Percentiles rank a stretch among this genome's conserved stretches.
Evolutionary conservation across 2,113 vertebrate genomes (phyloP).

Genomic region (Podocnemis expansa): DNA sequence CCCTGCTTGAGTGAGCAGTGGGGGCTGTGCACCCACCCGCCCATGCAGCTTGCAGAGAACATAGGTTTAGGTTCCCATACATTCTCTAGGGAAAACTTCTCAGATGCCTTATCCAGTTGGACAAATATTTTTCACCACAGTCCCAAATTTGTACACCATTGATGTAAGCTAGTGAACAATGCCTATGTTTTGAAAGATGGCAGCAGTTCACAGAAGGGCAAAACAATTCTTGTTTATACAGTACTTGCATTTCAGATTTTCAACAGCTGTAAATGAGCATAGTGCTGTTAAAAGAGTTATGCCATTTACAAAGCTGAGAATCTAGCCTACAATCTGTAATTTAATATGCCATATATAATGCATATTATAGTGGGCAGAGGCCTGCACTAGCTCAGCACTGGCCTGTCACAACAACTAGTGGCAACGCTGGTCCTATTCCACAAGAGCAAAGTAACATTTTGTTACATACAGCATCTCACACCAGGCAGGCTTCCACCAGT

Average conservation of each 20-base stretch:
- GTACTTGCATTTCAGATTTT: background rate
- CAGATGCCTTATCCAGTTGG: background rate
- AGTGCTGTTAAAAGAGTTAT: background rate
- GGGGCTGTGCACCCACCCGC: too few relatives aligned
- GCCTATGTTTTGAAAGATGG: background rate
- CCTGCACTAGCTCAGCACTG: background rate
- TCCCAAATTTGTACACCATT: background rate
- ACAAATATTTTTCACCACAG: background rate
- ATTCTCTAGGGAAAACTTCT: conserved; percentile 12
- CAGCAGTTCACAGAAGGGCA: background rate
- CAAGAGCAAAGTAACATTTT: background rate
- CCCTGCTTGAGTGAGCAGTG: too few relatives aligned
- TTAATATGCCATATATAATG: background rate
- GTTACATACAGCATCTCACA: background rate
- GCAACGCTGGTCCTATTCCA: background rate
- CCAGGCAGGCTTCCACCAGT: background rate
- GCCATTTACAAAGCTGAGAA: background rate
- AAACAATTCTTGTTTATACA: background rate
- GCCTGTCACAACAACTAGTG: background rate
- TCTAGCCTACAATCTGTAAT: background rate
- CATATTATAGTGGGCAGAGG: background rate
- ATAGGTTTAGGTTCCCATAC: background rate
- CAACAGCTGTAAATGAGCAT: background rate
- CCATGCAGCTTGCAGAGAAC: too few relatives aligned
- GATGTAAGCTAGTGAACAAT: background rate